Conservation (phyloP, 2,113 vertebrate species). For the Coptodon bakossiorum region DNA sequence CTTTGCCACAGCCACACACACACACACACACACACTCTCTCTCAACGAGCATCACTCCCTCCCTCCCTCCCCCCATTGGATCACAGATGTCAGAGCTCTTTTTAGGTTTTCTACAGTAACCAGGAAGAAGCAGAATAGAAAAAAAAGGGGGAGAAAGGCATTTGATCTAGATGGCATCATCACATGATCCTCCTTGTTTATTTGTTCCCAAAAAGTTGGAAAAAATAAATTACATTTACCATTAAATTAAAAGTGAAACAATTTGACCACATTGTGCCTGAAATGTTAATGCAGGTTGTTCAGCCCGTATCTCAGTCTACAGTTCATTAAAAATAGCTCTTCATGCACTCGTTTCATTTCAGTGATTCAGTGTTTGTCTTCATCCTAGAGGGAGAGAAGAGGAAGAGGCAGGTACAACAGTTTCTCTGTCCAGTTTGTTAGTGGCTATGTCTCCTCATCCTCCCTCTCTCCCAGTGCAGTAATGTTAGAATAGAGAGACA, state of each 20-base stretch:
- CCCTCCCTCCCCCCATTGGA: neutral
- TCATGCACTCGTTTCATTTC: constrained; percentile 51
- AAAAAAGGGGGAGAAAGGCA: neutral
- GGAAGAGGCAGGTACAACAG: constrained; percentile 42
- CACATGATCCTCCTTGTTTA: constrained; percentile 54
- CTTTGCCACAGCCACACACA: neutral
- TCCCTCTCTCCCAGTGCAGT: constrained; percentile 44
- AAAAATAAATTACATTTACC: constrained; percentile 71
- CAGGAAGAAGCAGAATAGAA: neutral
- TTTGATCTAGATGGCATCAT: constrained; percentile 64
- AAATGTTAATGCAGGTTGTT: constrained; percentile 55
- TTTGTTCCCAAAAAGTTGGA: constrained; percentile 57
- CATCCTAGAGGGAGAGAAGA: constrained; percentile 21
- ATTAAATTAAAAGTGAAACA: constrained; percentile 61
- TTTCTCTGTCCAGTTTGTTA: constrained; percentile 63
- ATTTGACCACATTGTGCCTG: constrained; percentile 61
- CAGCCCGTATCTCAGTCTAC: constrained; percentile 39
- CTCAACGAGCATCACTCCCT: neutral
- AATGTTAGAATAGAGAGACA: constrained; percentile 37
- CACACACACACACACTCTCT: constrained; percentile 1
- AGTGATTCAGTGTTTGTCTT: constrained; percentile 47
- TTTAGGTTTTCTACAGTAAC: constrained; percentile 34
- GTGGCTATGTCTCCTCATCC: constrained; percentile 54
- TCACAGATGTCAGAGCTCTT: constrained; percentile 16
- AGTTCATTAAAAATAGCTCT: constrained; percentile 50